Base-by-base conservation (phyloP, 2,888 invertebrate genomes). In the Melieria omissa region DNA sequence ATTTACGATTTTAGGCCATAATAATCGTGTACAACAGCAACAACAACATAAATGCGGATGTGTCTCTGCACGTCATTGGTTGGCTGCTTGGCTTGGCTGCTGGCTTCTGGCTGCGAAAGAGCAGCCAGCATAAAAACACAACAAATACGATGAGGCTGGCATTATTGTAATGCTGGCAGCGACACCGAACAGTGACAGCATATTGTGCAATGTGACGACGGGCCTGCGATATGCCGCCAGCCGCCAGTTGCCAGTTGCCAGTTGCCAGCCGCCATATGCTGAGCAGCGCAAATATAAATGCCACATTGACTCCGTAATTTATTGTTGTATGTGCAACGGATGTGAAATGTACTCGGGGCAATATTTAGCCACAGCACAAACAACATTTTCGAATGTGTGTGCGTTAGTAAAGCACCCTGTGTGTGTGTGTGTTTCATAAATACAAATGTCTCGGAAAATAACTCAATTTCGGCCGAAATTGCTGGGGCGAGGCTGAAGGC, bases 1-100 rank as follows among this genome's bases (percentile, higher is more conserved):
- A 57, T 69, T 69, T 54, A 62, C 62, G 67, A 42, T 58, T 67
- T 67, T 60, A 45, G 67, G 45, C 60, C 67, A 49, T 42, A 67
- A 66, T 16, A 57, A 9, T 41, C 42, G 44, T 14, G 16, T 29
- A 29, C 29, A 29, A 29, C 29, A 29, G 29, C 42, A 29, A 61
- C 8, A 29, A 61, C 8, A 8, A 61, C 7, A 61, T 12, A 14
- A 49, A 49, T 49, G 49, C 10, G 12, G 49, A 29, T 29, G 29
- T 29, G 29, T 29, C 29, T 29, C 29, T 29, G 29, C 29, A 29
- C 29, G 29, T 29, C 29, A 49, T 49, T 10, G 49, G 49, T 9
- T 9, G 60, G 8, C 42, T 5, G 60, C 42, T 45, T 42, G 6
- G 61, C 8, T 9, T 9, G 60, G 8, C 42, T 5, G 60, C 42